Evolutionary conservation across 1,140 invertebrate species (phyloP).

Genomic region (Stegodyphus dumicola): DNA sequence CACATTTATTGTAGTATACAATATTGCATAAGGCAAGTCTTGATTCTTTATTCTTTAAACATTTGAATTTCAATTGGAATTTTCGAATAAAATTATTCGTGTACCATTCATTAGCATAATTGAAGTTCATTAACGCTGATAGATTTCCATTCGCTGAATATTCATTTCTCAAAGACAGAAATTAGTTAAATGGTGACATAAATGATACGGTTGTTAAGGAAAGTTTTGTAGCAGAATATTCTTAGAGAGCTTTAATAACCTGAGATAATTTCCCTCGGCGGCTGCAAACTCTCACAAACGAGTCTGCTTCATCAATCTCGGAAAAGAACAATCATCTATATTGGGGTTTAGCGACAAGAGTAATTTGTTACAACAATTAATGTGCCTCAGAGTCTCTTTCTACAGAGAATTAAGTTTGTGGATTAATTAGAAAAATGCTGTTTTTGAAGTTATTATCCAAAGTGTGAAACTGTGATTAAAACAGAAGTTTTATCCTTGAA

Average conservation of each 20-base stretch:
- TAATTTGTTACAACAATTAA: slow-evolving; percentile 54
- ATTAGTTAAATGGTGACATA: slow-evolving; percentile 34
- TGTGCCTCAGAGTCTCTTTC: slow-evolving; percentile 8
- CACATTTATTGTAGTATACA: too few relatives aligned
- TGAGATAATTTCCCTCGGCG: slow-evolving; percentile 31
- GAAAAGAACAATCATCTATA: slow-evolving; percentile 47
- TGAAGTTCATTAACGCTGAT: too few relatives aligned
- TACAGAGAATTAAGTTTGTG: slow-evolving; percentile 25
- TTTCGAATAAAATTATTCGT: too few relatives aligned
- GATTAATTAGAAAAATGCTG: slow-evolving; percentile 34
- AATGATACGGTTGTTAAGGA: slow-evolving; percentile 34
- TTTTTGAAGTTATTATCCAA: background rate
- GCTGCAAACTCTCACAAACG: slow-evolving; percentile 28
- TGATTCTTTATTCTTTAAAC: too few relatives aligned
- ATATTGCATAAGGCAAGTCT: too few relatives aligned
- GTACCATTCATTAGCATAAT: too few relatives aligned
- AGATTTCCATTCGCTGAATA: background rate
- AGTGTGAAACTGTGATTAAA: too few relatives aligned
- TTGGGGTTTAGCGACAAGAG: slow-evolving; percentile 48
- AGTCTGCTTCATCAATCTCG: slow-evolving; percentile 52
- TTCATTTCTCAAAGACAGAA: slow-evolving; percentile 30
- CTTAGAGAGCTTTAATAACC: slow-evolving; percentile 40
- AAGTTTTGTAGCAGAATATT: background rate
- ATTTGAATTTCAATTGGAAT: too few relatives aligned
- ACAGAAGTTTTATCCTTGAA: too few relatives aligned